A percentile compares a stretch with the other conserved stretches of the same genome.
Evolutionary conservation across 2,797 vertebrate species (phyloP).

Genomic region (Momotus momota): DNA sequence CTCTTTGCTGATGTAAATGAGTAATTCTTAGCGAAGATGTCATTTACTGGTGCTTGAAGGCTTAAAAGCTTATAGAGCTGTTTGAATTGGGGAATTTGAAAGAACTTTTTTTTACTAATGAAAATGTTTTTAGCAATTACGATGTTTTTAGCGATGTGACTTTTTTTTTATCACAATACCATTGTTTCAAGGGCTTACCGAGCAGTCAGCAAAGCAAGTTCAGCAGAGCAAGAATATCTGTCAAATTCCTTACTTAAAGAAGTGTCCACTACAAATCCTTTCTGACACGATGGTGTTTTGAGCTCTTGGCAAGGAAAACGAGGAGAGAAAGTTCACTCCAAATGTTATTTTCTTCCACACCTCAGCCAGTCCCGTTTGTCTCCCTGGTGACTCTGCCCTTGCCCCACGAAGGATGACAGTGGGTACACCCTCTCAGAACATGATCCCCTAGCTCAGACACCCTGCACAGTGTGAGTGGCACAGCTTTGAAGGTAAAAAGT

Average conservation of each 20-base stretch:
- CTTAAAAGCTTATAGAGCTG: slow-evolving; percentile 53
- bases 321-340: background rate
- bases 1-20: background rate
- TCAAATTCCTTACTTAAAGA: slow-evolving; percentile 32
- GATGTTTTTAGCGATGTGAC: background rate
- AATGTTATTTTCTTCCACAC: background rate
- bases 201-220: slow-evolving; percentile 27
- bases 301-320: background rate
- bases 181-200: slow-evolving; percentile 30
- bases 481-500: background rate
- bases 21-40: slow-evolving; percentile 25
- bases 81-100: slow-evolving; percentile 32
- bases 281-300: background rate
- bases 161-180: background rate
- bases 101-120: slow-evolving; percentile 48
- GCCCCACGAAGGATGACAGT: background rate
- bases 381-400: background rate
- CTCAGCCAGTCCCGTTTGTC: background rate
- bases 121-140: slow-evolving; percentile 25
- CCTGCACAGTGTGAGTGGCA: background rate
- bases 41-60: slow-evolving; percentile 37
- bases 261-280: slow-evolving; percentile 11
- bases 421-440: background rate
- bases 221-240: slow-evolving; percentile 56
- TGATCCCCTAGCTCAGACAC: background rate